Evolutionary conservation across 2,113 vertebrate genomes (phyloP).

Genomic region (Oncorhynchus keta): DNA sequence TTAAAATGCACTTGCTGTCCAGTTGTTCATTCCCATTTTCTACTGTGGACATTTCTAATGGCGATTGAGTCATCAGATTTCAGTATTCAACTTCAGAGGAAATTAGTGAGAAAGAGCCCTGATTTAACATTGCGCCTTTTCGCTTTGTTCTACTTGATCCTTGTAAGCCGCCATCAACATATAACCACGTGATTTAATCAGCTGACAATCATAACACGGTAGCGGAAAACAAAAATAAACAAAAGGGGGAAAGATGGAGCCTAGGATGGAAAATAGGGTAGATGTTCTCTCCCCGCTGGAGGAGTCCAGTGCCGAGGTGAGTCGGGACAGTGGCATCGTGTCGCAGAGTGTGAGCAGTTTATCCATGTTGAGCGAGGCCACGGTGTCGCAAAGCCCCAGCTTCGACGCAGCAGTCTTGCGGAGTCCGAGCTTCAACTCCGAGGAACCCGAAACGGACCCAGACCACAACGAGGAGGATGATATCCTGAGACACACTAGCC

Average conservation of each 20-base stretch:
- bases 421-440: constrained; percentile 68
- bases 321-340: constrained; percentile 87
- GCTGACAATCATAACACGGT: constrained; percentile 54
- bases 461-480: constrained; percentile 66
- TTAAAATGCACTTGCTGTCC: constrained; percentile 8
- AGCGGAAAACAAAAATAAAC: constrained; percentile 3
- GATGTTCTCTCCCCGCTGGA: constrained; percentile 77
- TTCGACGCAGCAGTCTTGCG: constrained; percentile 61
- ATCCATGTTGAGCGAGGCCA: constrained; percentile 82
- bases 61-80: no score
- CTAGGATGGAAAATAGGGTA: constrained; percentile 46
- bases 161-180: constrained; percentile 31
- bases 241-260: constrained; percentile 62
- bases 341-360: constrained; percentile 89
- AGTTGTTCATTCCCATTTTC: no score
- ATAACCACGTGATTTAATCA: constrained; percentile 60
- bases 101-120: no score
- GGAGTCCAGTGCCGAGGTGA: constrained; percentile 69
- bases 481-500: constrained; percentile 63
- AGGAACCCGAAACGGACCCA: constrained; percentile 20
- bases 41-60: no score
- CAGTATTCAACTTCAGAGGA: not conserved
- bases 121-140: not conserved
- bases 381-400: constrained; percentile 76
- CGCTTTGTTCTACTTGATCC: constrained; percentile 27